Evolutionary conservation across 2,888 invertebrate genomes (phyloP), one percentile per base, ranked within the genome.

Genomic region (Leucophenga maculata): DNA sequence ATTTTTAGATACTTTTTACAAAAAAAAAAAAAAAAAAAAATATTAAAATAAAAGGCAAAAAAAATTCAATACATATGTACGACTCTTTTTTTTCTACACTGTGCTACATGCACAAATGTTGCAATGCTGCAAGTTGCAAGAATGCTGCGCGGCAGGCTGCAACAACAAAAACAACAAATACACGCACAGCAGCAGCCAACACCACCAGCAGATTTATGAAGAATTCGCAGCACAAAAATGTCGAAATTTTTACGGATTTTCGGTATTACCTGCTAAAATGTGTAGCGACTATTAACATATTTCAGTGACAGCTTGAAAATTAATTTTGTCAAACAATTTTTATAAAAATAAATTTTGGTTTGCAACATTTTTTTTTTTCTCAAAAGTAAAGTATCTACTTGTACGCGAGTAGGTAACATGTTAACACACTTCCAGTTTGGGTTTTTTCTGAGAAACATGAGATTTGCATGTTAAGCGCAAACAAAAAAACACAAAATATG

Each of bases 261-360:
- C 26, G 26, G 6, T 60, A 1, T 18, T 4, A 18, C 8, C 39
- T 39, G 1, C 8, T 11, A 16, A 60, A 60, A 60, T 60, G 20
- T 39, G 44, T n/a, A 9, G n/a, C 39, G 44, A 60, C 60, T 60
- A 60, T 60, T 60, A 60, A 39, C 60, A 60, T 60, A 39, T 16
- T 39, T 32, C 39, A 60, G 60, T 60, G 60, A 44, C 60, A 60
- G 60, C 16, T 26, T 18, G 18, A 39, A 60, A 60, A 60, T 60
- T 39, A 60, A 60, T 60, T 16, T 60, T 39, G 60, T 60, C 60
- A 60, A 60, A 55, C 39, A 55, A 55, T 60, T 18, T 60, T 60
- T 60, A 18, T 18, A n/a, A 39, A 60, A 39, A 60, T 60, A 60
- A 60, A 60, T 60, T 60, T 39, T 39, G 9, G 9, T 39, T 26